Conservation (phyloP, 1,140 invertebrate species). For the Drosophila sproati region DNA sequence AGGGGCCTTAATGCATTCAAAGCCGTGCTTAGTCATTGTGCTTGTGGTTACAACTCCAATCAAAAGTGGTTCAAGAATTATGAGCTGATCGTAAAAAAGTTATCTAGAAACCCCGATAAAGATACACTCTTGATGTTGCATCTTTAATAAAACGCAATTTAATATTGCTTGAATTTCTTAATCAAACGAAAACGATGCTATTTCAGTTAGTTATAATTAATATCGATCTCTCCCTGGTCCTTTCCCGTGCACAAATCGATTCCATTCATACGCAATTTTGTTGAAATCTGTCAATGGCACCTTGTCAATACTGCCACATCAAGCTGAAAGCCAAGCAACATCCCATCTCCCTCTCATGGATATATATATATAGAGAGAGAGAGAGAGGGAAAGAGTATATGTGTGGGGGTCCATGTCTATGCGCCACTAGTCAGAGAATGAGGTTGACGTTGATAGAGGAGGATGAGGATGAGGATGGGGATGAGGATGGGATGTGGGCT, state of each 20-base stretch:
- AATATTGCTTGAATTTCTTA: not conserved
- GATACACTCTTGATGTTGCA: not conserved
- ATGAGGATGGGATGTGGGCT: not conserved
- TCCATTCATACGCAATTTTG: slow-evolving; percentile 78
- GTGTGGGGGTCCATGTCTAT: slow-evolving; percentile 21
- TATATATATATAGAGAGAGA: too few relatives aligned
- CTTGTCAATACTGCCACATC: slow-evolving; percentile 47
- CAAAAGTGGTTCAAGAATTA: slow-evolving; percentile 35
- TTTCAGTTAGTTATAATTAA: not conserved
- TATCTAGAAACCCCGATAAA: slow-evolving; percentile 9
- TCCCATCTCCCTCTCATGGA: slow-evolving; percentile 27
- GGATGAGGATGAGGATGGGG: not conserved
- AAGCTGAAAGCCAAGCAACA: not conserved
- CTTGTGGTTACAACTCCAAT: slow-evolving; percentile 25
- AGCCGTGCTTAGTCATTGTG: slow-evolving; percentile 29
- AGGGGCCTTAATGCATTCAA: slow-evolving; percentile 14
- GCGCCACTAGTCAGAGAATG: not conserved
- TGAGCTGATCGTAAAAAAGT: slow-evolving; percentile 17
- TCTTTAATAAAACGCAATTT: slow-evolving; percentile 9
- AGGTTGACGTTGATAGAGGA: not conserved
- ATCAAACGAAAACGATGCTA: not conserved
- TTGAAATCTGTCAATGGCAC: slow-evolving; percentile 81
- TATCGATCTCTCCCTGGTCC: not conserved
- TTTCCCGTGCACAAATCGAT: slow-evolving; percentile 60
- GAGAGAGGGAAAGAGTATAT: too few relatives aligned